Percentiles rank a stretch among this genome's conserved stretches.
Evolutionary conservation across 2,888 invertebrate species (phyloP).

Genomic region (Nemoura dubitans): DNA sequence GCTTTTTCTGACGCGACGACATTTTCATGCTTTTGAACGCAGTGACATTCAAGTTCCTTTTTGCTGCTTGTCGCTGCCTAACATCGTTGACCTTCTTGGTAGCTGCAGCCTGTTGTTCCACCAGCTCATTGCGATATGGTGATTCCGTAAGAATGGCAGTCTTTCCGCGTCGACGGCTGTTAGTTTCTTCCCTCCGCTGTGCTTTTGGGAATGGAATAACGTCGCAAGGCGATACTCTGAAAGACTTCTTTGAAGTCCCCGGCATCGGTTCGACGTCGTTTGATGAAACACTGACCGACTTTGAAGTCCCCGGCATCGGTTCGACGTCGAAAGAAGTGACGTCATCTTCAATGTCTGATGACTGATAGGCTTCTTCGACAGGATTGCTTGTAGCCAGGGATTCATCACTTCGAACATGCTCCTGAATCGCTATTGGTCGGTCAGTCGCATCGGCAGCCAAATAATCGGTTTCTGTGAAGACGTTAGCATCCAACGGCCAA

Average conservation of each 20-base stretch:
- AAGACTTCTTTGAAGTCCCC: too few species aligned
- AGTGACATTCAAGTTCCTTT: slow-evolving; percentile 13
- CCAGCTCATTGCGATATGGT: slow-evolving; percentile 22
- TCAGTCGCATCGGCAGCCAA: slow-evolving; percentile 20
- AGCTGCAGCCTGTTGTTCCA: not conserved
- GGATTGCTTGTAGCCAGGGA: too few species aligned
- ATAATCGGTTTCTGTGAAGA: not conserved
- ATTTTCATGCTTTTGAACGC: slow-evolving; percentile 4
- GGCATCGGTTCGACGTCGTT: too few species aligned
- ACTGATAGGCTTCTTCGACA: too few species aligned
- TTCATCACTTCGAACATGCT: too few species aligned
- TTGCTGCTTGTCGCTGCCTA: not conserved
- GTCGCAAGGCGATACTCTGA: too few species aligned
- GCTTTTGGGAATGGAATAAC: too few species aligned
- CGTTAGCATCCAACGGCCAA: slow-evolving; percentile 10
- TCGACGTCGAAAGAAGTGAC: too few species aligned
- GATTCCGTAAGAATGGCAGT: slow-evolving; percentile 30
- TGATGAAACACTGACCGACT: too few species aligned
- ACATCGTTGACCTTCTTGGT: not conserved
- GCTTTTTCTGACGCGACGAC: not conserved
- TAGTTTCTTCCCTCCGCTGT: too few species aligned
- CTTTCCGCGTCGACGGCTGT: not conserved
- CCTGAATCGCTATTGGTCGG: not conserved
- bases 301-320: too few species aligned
- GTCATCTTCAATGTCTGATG: too few species aligned